Conservation (phyloP, 2,888 invertebrate genomes). For the Tricholauxania praeusta region DNA sequence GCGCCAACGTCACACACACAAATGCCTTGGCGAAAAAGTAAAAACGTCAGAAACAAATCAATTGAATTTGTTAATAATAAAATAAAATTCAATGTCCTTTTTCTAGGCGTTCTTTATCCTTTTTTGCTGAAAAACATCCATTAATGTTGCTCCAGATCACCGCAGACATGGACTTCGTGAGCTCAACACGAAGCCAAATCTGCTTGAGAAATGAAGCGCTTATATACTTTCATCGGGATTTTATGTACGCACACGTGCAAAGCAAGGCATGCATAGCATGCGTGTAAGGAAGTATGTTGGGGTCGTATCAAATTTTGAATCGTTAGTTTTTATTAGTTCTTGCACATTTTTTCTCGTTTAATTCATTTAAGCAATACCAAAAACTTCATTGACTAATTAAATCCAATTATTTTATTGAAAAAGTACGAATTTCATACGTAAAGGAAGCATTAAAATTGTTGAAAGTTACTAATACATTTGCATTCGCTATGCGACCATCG, state of each 20-base stretch:
- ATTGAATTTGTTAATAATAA: background rate
- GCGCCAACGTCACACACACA: background rate
- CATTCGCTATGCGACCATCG: background rate
- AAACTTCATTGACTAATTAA: background rate
- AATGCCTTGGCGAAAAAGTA: background rate
- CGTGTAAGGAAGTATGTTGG: conserved; percentile 42
- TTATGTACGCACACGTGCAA: conserved; percentile 49
- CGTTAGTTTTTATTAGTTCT: background rate
- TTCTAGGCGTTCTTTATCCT: conserved; percentile 13
- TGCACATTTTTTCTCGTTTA: background rate
- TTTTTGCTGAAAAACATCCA: conserved; percentile 28
- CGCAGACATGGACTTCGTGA: conserved; percentile 45
- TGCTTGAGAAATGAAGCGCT: conserved; percentile 52
- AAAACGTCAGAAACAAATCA: background rate
- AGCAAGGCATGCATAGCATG: conserved; percentile 17
- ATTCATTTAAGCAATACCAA: background rate
- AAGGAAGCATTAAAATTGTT: background rate
- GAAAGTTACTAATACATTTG: background rate
- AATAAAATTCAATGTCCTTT: conserved; percentile 20
- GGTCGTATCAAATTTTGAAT: background rate
- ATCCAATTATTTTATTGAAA: background rate
- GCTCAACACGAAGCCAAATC: conserved; percentile 57
- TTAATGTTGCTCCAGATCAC: conserved; percentile 23
- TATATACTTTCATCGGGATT: conserved; percentile 59
- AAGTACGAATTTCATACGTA: background rate